Evolutionary conservation across 1,140 invertebrate species (phyloP), one percentile per base, ranked within the genome.

Genomic region (Lasioglossum baleicum): DNA sequence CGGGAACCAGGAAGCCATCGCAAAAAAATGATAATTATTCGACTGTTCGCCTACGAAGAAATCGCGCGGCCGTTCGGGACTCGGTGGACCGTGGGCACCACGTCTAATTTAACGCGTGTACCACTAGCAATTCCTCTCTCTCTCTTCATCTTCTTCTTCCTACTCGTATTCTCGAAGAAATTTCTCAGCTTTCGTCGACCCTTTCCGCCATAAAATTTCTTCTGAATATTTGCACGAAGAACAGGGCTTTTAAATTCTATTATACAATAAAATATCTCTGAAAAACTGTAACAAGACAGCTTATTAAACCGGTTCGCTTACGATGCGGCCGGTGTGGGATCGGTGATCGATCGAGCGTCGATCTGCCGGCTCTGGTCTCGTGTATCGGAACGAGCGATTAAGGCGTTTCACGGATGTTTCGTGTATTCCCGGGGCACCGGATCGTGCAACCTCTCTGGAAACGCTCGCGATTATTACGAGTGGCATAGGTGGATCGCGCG

Each of bases 11-110:
- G 80, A 86, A 86, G 85, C 44, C 48, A 66, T 13, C 56, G 20
- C 7, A 83, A 83, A 80, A 75, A 85, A 76, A 74, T 51, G 68
- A 85, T 85, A 83, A 86, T 86, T 83, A 86, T 74, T 63, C 35
- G 53, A n/a, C 69, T 63, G n/a, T 71, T 22, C 26, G 17, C 51
- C 13, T 15, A 13, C 58, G 56, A 74, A 81, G 42, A 48, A 48
- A 48, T 48, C 44, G 44, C 44, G 44, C 44, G 44, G 44, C 44
- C 10, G 44, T 48, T 48, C 51, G 51, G 13, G 13, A 15, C 15
- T 7, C 15, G 51, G 51, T 17, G 15, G 51, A 53, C 13, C 51
- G 51, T 15, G 17, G 15, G 15, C 8, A 48, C 44, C 35, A 2
- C 35, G 35, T 35, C 44, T 11, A 15, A 53, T 53, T 53, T 53